These are phyloP conservation scores for Peromyscus attwateri DNA, from an alignment of 2,797 vertebrate genomes.

Conservation along the genomic window DNA sequence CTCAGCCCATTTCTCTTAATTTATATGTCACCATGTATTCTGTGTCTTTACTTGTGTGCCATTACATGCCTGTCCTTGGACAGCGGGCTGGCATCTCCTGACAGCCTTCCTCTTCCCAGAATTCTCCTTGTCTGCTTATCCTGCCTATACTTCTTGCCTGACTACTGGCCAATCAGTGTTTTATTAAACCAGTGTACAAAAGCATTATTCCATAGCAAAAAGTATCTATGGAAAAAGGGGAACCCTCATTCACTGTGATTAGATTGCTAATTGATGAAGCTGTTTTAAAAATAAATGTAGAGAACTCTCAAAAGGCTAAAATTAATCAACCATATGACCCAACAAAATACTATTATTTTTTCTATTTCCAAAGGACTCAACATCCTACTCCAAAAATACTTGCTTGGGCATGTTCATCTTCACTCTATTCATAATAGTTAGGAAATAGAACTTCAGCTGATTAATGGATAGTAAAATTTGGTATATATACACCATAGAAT, in stretches of 20 bases:
- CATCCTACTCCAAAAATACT: neutral
- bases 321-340: neutral
- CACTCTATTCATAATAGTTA: neutral
- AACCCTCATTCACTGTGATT: neutral
- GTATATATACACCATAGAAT: neutral
- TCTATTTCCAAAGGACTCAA: neutral
- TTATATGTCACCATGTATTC: no score
- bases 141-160: no score
- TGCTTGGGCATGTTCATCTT: neutral
- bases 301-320: neutral
- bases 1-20: no score
- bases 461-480: neutral
- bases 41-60: no score
- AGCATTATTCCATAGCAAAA: no score
- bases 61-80: no score
- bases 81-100: no score
- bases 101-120: no score
- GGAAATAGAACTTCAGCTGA: neutral
- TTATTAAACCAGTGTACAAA: no score
- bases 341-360: neutral
- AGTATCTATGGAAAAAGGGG: neutral
- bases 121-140: no score
- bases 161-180: no score
- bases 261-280: neutral
- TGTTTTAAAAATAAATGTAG: neutral